Percentiles rank a stretch among this genome's conserved stretches.
These are phyloP conservation scores for Leuciscus idus DNA, from an alignment of 2,113 vertebrate species.

Conservation along the genomic window DNA sequence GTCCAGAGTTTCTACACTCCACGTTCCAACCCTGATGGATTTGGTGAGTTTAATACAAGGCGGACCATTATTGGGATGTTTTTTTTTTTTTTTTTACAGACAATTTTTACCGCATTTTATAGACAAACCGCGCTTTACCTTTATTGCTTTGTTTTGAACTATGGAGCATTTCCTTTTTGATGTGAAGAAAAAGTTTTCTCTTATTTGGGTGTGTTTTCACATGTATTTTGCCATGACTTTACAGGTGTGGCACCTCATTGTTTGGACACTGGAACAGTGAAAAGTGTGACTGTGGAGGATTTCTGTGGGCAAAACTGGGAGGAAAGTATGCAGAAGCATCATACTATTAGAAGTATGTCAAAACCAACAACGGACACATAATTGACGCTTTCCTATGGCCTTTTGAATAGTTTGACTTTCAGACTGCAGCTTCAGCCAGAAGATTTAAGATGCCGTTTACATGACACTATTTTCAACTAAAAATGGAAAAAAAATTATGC, in stretches of 20 bases:
- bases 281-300: slow-evolving; percentile 80
- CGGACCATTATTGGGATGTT: background rate
- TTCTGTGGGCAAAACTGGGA: slow-evolving; percentile 93
- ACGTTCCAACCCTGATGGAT: slow-evolving; percentile 92
- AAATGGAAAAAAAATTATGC: no score
- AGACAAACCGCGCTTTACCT: background rate
- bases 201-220: background rate
- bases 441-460: background rate
- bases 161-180: background rate
- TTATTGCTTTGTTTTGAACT: background rate
- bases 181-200: background rate
- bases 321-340: slow-evolving; percentile 84
- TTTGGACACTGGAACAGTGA: slow-evolving; percentile 88
- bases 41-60: slow-evolving; percentile 78
- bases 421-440: background rate
- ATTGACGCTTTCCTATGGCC: background rate
- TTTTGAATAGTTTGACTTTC: background rate
- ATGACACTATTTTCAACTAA: no score
- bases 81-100: background rate
- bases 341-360: slow-evolving; percentile 87
- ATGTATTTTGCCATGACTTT: slow-evolving; percentile 20
- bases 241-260: slow-evolving; percentile 91
- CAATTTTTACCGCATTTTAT: background rate
- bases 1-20: slow-evolving; percentile 97
- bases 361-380: slow-evolving; percentile 61